Percentiles rank a stretch among this genome's conserved stretches.
Evolutionary conservation across 2,797 vertebrate genomes (phyloP).

Genomic region (Melopsittacus undulatus): DNA sequence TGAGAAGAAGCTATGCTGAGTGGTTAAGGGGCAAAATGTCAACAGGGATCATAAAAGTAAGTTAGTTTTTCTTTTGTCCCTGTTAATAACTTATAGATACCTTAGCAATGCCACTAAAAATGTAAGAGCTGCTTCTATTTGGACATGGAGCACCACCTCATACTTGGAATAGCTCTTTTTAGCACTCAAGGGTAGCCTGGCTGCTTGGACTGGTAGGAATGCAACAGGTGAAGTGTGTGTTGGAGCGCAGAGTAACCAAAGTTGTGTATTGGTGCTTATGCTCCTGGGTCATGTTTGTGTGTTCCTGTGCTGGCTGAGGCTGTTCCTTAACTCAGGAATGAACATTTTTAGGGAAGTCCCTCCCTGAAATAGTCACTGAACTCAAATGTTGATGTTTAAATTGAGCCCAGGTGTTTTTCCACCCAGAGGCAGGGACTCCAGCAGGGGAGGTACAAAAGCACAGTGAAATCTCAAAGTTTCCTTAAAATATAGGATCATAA

Average conservation of each 20-base stretch:
- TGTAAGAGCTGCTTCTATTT: background rate
- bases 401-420: background rate
- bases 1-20: background rate
- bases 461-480: fast-evolving
- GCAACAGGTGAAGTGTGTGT: background rate
- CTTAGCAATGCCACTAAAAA: background rate
- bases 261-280: background rate
- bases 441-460: background rate
- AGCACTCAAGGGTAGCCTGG: background rate
- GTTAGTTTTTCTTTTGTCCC: background rate
- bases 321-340: background rate
- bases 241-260: background rate
- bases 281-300: background rate
- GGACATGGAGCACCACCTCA: background rate
- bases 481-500: background rate
- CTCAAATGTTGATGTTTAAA: background rate
- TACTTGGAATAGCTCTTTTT: background rate
- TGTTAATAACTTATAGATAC: background rate
- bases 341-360: background rate
- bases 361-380: background rate
- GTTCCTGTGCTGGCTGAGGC: background rate
- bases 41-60: background rate
- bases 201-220: background rate
- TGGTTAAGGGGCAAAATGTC: background rate
- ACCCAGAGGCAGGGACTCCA: background rate